phyloP scores from a whole-genome alignment of 2,113 vertebrate species.

The Lynx canadensis region DNA sequence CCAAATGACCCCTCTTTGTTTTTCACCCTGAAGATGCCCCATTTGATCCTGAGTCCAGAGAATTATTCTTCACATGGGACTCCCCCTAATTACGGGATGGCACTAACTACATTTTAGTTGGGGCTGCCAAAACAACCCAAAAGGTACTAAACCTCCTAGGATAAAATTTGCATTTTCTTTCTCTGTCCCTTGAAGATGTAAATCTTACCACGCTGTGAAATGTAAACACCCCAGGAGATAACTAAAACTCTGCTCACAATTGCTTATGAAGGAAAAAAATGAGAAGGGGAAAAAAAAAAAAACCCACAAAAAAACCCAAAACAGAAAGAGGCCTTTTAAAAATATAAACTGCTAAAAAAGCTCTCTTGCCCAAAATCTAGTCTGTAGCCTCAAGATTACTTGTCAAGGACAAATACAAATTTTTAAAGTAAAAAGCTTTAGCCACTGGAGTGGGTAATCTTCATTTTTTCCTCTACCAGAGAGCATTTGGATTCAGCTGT shows the following conservation, averaged over 20 bases:
- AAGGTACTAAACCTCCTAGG: background rate
- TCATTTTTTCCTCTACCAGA: background rate
- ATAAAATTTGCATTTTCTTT: background rate
- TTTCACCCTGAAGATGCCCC: background rate
- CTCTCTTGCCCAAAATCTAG: background rate
- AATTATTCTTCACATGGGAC: background rate
- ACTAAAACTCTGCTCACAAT: background rate
- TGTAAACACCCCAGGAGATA: background rate
- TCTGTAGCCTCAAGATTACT: background rate
- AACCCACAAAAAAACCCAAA: background rate
- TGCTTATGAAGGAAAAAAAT: background rate
- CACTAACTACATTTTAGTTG: background rate
- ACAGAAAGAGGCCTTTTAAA: background rate
- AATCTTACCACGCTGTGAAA: background rate
- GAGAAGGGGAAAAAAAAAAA: background rate
- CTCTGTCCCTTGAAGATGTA: background rate
- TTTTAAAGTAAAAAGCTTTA: background rate
- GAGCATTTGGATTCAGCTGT: background rate
- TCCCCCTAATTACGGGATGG: background rate
- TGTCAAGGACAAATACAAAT: background rate
- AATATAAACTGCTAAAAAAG: background rate
- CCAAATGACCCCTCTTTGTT: background rate
- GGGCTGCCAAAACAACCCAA: background rate
- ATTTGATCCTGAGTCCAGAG: background rate
- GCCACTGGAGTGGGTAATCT: background rate